phyloP scores from a whole-genome alignment of 2,888 invertebrate genomes.

The Halocaridina rubra region DNA sequence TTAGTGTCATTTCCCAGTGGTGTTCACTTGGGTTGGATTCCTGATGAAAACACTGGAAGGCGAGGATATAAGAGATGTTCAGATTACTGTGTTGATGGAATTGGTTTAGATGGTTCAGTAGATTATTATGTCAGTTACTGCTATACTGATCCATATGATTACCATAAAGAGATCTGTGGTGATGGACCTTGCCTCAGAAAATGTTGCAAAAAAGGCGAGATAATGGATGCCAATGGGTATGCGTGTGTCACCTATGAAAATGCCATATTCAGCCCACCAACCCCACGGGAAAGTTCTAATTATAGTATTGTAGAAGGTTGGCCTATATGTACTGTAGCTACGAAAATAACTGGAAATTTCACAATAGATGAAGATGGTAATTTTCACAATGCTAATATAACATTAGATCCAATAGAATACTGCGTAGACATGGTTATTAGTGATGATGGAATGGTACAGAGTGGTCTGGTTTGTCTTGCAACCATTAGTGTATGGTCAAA shows the following conservation, averaged over 20 bases:
- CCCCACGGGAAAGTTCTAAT: neutral
- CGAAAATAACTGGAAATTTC: neutral
- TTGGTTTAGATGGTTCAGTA: neutral
- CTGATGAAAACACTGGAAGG: neutral
- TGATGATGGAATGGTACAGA: neutral
- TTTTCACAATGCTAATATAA: neutral
- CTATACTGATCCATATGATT: neutral
- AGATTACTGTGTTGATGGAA: slow-evolving; percentile 31
- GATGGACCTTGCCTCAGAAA: slow-evolving; percentile 21
- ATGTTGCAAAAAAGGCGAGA: slow-evolving; percentile 21
- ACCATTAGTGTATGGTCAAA: neutral
- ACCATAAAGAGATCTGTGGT: neutral
- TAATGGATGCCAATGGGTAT: neutral
- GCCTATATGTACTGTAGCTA: neutral
- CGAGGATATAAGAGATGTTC: neutral
- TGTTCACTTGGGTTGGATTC: slow-evolving; percentile 1
- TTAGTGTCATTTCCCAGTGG: neutral
- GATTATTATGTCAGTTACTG: slow-evolving; percentile 18
- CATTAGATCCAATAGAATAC: neutral
- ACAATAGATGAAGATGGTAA: neutral
- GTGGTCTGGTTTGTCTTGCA: neutral
- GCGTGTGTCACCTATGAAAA: neutral
- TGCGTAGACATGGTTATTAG: slow-evolving; percentile 20
- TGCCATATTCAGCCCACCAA: neutral
- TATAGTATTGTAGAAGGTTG: slow-evolving; percentile 7